These are phyloP conservation scores for Heliconius aoede DNA, from an alignment of 2,888 invertebrate species.

Conservation along the genomic window DNA sequence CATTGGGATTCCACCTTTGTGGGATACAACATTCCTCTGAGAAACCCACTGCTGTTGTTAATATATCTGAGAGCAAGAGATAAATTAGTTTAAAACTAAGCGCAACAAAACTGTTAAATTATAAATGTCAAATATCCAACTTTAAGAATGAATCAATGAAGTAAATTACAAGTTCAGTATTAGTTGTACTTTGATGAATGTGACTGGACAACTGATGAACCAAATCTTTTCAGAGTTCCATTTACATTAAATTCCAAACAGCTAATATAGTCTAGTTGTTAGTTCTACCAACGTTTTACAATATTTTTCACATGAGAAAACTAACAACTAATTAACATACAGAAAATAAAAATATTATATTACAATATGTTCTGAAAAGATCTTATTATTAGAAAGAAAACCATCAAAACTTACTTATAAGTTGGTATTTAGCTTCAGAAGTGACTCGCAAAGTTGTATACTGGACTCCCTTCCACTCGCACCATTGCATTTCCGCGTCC, in stretches of 20 bases:
- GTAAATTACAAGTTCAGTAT: not conserved
- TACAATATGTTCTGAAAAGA: too few species aligned
- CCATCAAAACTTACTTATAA: slow-evolving; percentile 49
- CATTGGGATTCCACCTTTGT: slow-evolving; percentile 89
- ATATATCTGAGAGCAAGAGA: slow-evolving; percentile 84
- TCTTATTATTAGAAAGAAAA: not conserved
- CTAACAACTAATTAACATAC: too few species aligned
- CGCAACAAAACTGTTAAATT: not conserved
- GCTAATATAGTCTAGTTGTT: too few species aligned
- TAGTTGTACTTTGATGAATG: not conserved
- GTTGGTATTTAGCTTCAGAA: slow-evolving; percentile 90
- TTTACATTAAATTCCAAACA: too few species aligned
- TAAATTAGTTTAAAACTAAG: not conserved
- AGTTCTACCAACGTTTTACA: too few species aligned
- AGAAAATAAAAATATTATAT: too few species aligned
- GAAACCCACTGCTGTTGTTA: slow-evolving; percentile 89
- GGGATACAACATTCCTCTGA: slow-evolving; percentile 93
- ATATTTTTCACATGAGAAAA: too few species aligned
- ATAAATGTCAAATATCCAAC: not conserved
- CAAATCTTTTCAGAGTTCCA: not conserved
- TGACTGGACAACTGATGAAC: not conserved
- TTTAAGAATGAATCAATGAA: not conserved
- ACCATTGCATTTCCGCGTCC: slow-evolving; percentile 91
- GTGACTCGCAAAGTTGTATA: slow-evolving; percentile 95
- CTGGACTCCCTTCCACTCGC: slow-evolving; percentile 95